A percentile compares a stretch with the other conserved stretches of the same genome.
Evolutionary conservation across 2,888 invertebrate species (phyloP).

Genomic region (Xylophagus ater): DNA sequence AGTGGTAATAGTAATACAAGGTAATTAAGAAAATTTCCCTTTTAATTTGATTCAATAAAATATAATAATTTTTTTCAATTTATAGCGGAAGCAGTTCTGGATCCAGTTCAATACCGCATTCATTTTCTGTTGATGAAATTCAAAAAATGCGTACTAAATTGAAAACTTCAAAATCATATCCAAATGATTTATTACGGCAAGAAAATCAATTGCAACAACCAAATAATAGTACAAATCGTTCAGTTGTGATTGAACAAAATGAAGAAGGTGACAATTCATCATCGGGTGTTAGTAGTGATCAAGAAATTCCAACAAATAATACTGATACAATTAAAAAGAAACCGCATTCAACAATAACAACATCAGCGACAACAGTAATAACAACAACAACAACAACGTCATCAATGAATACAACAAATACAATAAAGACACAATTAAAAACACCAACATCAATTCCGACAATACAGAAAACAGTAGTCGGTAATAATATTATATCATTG

Average conservation of each 20-base stretch:
- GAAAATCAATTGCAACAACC: constrained; percentile 37
- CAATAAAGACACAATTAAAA: constrained; percentile 25
- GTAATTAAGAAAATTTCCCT: constrained; percentile 27
- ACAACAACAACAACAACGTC: constrained; percentile 15
- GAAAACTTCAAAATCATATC: constrained; percentile 78
- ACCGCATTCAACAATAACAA: constrained; percentile 26
- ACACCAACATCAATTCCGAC: constrained; percentile 21
- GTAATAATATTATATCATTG: too few species aligned
- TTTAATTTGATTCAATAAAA: neutral
- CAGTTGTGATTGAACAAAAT: constrained; percentile 32
- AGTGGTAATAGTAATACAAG: constrained; percentile 68
- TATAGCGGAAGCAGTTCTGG: constrained; percentile 60
- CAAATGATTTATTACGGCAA: constrained; percentile 60
- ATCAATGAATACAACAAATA: constrained; percentile 8
- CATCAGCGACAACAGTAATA: constrained; percentile 13
- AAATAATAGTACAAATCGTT: constrained; percentile 15
- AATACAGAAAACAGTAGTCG: constrained; percentile 10
- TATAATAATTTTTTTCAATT: constrained; percentile 1
- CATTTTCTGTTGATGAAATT: constrained; percentile 80
- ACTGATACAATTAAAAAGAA: constrained; percentile 38
- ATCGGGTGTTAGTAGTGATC: constrained; percentile 79
- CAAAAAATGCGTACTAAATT: constrained; percentile 75
- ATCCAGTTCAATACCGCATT: constrained; percentile 69
- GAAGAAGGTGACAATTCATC: constrained; percentile 84
- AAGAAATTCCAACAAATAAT: constrained; percentile 53